Evolutionary conservation across 1,140 invertebrate genomes (phyloP).

Genomic region (Medauroidea extradentata): DNA sequence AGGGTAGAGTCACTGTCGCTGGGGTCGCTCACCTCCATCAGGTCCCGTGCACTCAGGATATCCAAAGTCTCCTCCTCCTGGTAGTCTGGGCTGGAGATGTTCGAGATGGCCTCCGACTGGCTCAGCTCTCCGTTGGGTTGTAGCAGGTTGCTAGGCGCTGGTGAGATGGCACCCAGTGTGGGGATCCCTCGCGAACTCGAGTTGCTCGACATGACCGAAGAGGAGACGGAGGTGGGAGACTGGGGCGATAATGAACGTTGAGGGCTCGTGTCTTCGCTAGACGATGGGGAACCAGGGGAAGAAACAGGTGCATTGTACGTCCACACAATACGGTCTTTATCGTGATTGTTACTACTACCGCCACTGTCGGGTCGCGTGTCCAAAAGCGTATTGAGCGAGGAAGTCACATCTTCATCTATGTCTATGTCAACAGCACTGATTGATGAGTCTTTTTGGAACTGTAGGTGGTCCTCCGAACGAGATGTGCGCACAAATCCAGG

Average conservation of each 20-base stretch:
- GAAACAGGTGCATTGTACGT: slow-evolving; percentile 69
- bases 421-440: slow-evolving; percentile 82
- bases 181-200: slow-evolving; percentile 9
- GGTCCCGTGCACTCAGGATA: slow-evolving; percentile 59
- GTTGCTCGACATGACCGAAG: slow-evolving; percentile 68
- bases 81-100: slow-evolving; percentile 82
- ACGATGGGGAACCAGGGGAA: slow-evolving; percentile 49
- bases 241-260: slow-evolving; percentile 65
- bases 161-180: not conserved
- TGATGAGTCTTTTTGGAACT: slow-evolving; percentile 68
- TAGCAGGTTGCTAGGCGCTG: not conserved
- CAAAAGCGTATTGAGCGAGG: slow-evolving; percentile 83
- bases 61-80: slow-evolving; percentile 68
- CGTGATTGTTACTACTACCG: slow-evolving; percentile 11
- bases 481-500: slow-evolving; percentile 66
- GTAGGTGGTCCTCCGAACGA: slow-evolving; percentile 80
- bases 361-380: slow-evolving; percentile 56
- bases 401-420: slow-evolving; percentile 88
- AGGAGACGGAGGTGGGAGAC: slow-evolving; percentile 79
- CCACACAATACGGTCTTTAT: slow-evolving; percentile 71
- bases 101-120: slow-evolving; percentile 73
- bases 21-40: slow-evolving; percentile 81
- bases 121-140: slow-evolving; percentile 25
- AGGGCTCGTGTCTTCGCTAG: slow-evolving; percentile 59
- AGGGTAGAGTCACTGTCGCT: slow-evolving; percentile 74